Conservation (phyloP, 2,888 invertebrate genomes). For the Yponomeuta malinellus region DNA sequence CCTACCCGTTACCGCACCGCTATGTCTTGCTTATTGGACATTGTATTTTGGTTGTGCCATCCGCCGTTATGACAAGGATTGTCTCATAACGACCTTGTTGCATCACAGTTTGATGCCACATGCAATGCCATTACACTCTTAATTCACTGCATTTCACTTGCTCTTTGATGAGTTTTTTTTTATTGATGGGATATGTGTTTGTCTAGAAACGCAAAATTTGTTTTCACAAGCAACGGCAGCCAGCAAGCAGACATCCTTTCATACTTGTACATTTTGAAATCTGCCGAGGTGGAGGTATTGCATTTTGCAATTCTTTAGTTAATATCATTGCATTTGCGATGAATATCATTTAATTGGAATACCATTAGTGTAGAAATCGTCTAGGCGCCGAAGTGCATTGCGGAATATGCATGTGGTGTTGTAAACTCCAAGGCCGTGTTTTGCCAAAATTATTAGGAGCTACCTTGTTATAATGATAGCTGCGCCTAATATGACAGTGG, state of each 20-base stretch:
- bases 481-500: neutral
- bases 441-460: neutral
- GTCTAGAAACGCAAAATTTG: too few species aligned
- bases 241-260: too few species aligned
- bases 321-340: neutral
- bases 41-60: constrained; percentile 1
- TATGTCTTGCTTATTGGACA: neutral
- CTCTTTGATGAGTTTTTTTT: too few species aligned
- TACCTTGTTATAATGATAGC: neutral
- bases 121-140: neutral
- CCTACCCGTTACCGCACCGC: neutral
- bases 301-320: neutral
- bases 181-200: too few species aligned
- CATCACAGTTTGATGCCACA: neutral
- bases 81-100: neutral
- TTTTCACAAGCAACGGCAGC: too few species aligned
- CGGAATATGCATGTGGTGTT: neutral
- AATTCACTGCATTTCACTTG: neutral
- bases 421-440: neutral
- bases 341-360: neutral
- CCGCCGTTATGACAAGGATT: neutral
- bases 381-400: neutral
- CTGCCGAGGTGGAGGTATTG: neutral
- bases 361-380: neutral
- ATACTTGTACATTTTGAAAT: neutral